Conservation (phyloP, 2,888 invertebrate genomes). For the Meteorus colon region DNA sequence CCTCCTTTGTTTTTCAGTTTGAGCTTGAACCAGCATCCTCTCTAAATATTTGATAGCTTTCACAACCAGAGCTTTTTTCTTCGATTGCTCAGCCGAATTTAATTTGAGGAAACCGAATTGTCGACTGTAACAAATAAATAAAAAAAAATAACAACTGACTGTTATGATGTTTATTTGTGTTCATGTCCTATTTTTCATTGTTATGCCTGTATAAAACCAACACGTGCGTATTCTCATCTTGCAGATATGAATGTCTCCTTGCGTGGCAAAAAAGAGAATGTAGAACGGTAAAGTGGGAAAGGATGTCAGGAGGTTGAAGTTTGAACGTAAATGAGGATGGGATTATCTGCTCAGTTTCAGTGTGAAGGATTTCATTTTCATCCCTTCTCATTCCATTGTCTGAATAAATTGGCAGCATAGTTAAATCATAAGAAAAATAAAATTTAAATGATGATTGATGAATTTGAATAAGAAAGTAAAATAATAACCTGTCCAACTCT, state of each 20-base stretch:
- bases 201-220: not conserved
- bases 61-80: conserved; percentile 86
- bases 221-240: conserved; percentile 12
- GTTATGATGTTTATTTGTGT: not conserved
- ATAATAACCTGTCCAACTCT: conserved; percentile 86
- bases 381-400: no score
- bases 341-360: not conserved
- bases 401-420: not conserved
- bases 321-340: conserved; percentile 49
- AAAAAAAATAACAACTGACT: conserved; percentile 12
- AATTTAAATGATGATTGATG: conserved; percentile 24
- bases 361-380: no score
- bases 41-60: conserved; percentile 90
- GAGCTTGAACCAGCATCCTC: conserved; percentile 87
- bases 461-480: not conserved
- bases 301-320: conserved; percentile 68
- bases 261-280: conserved; percentile 46
- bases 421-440: conserved; percentile 2
- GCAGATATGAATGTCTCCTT: not conserved
- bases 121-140: conserved; percentile 79
- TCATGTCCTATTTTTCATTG: no score
- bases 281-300: conserved; percentile 56
- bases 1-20: conserved; percentile 76
- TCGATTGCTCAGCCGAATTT: conserved; percentile 85
- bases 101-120: conserved; percentile 93